phyloP scores from a whole-genome alignment of 1,140 invertebrate species.

The Drosophila arawakana region DNA sequence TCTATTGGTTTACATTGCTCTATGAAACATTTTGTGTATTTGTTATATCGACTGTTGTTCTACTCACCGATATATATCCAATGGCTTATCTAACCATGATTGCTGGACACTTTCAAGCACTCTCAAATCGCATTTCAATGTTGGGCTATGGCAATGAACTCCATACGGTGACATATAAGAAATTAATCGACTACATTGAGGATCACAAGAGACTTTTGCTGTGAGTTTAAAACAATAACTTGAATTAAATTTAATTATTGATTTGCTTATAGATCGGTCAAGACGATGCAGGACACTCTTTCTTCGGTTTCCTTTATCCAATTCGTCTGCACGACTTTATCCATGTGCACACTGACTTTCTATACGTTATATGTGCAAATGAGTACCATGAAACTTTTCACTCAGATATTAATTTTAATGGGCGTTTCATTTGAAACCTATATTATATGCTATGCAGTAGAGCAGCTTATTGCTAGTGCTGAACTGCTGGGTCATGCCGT shows the following conservation, averaged over 20 bases:
- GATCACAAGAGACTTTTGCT: slow-evolving; percentile 63
- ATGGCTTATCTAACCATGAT: slow-evolving; percentile 61
- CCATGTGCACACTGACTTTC: slow-evolving; percentile 50
- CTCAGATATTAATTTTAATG: slow-evolving; percentile 38
- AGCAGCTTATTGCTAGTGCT: slow-evolving; percentile 44
- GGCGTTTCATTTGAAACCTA: slow-evolving; percentile 52
- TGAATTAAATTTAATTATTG: too few species aligned
- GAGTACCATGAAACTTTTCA: slow-evolving; percentile 22
- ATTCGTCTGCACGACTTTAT: slow-evolving; percentile 55
- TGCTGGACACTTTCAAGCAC: slow-evolving; percentile 61
- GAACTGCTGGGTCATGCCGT: slow-evolving; percentile 45
- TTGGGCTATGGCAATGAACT: slow-evolving; percentile 18
- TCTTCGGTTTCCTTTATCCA: slow-evolving; percentile 61
- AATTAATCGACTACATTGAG: slow-evolving; percentile 49
- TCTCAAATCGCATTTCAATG: slow-evolving; percentile 47
- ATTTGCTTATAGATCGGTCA: slow-evolving; percentile 28
- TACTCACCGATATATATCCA: slow-evolving; percentile 58
- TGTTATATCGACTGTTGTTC: not conserved
- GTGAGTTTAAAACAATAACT: slow-evolving; percentile 21
- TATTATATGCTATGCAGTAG: slow-evolving; percentile 63
- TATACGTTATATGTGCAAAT: slow-evolving; percentile 47
- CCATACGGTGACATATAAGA: not conserved
- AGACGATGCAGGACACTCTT: slow-evolving; percentile 30
- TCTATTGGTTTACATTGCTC: slow-evolving; percentile 24
- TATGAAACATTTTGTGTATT: slow-evolving; percentile 10